phyloP scores from a whole-genome alignment of 2,888 invertebrate genomes.

The Campoplex nolae region DNA sequence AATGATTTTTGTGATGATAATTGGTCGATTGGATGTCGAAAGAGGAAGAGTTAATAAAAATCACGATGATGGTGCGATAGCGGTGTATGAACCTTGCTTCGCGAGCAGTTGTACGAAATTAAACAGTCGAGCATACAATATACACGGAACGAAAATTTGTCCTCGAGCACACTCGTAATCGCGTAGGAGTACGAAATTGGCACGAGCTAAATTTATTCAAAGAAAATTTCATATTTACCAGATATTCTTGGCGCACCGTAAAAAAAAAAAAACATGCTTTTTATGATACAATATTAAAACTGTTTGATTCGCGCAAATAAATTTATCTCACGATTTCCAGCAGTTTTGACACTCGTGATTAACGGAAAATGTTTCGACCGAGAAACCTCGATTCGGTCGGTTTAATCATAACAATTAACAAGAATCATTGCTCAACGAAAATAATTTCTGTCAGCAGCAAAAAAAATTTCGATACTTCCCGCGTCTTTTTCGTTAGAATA shows the following conservation, averaged over 20 bases:
- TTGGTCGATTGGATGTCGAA: not conserved
- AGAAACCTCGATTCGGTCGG: not conserved
- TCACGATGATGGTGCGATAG: constrained; percentile 7
- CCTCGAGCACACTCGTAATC: constrained; percentile 49
- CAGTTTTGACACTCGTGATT: not conserved
- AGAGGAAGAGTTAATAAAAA: constrained; percentile 23
- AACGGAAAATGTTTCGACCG: not conserved
- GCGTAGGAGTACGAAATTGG: constrained; percentile 61
- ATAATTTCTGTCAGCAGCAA: not conserved
- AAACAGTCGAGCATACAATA: constrained; percentile 10
- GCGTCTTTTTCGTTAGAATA: too few relatives aligned
- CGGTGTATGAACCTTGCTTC: not conserved
- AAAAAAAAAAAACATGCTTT: not conserved
- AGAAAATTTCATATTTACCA: constrained; percentile 52
- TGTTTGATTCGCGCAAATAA: not conserved
- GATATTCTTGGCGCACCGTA: not conserved
- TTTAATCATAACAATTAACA: not conserved
- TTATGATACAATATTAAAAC: not conserved
- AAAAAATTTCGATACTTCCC: not conserved
- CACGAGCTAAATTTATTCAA: constrained; percentile 60
- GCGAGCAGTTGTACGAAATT: constrained; percentile 23
- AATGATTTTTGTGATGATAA: not conserved
- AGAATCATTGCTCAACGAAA: not conserved
- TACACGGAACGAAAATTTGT: constrained; percentile 14
- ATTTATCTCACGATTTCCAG: not conserved